A percentile compares a stretch with the other conserved stretches of the same genome.
These are phyloP conservation scores for Campopleginae sp. DNA, from an alignment of 2,888 invertebrate genomes.

Conservation along the genomic window DNA sequence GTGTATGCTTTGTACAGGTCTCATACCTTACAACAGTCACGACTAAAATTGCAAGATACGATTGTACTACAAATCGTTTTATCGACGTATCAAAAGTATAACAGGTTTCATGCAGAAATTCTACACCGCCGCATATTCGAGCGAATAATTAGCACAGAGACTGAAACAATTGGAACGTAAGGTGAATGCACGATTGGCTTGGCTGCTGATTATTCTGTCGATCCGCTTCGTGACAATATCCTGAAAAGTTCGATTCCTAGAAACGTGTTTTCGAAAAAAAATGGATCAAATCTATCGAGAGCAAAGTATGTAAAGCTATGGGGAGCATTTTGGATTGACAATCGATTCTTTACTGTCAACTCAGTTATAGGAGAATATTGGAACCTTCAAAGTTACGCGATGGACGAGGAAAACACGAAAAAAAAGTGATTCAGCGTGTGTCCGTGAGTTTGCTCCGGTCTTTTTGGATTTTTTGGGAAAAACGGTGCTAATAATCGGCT, in stretches of 20 bases:
- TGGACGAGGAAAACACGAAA: no score
- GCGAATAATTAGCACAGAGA: constrained; percentile 1
- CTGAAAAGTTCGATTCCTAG: no score
- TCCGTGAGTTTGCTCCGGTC: no score
- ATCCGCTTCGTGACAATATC: background rate
- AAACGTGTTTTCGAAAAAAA: background rate
- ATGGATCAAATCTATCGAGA: background rate
- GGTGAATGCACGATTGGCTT: background rate
- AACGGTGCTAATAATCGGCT: no score
- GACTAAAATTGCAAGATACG: constrained; percentile 34
- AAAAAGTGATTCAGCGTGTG: no score
- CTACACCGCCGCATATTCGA: background rate
- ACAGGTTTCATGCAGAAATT: background rate
- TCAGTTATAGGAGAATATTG: no score
- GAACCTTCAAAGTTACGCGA: no score
- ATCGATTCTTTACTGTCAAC: no score
- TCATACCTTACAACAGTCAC: constrained; percentile 16
- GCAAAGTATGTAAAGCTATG: no score
- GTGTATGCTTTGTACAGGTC: constrained; percentile 5
- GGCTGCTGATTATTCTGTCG: background rate
- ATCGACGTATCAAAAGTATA: constrained; percentile 67
- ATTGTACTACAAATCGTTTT: constrained; percentile 44
- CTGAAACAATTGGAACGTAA: background rate
- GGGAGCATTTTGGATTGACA: no score
- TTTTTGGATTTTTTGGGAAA: no score